These are phyloP conservation scores for Nomada ferruginata DNA, from an alignment of 2,888 invertebrate genomes.

Conservation along the genomic window DNA sequence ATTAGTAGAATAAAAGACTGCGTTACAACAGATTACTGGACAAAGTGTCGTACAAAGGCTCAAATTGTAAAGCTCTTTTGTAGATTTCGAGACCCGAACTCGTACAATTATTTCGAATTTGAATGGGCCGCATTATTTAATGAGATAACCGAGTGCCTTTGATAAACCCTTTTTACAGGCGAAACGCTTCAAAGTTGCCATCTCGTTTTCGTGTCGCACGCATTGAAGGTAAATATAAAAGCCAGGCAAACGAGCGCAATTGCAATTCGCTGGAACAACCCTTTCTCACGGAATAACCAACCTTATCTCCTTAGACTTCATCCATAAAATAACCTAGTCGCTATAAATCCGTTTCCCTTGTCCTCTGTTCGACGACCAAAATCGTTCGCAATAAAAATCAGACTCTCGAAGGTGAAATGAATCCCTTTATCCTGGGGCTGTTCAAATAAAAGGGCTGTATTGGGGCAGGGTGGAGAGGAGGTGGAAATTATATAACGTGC, in stretches of 20 bases:
- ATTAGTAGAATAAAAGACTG: no score
- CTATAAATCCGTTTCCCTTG: neutral
- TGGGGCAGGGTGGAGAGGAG: neutral
- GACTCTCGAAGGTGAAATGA: neutral
- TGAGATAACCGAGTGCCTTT: neutral
- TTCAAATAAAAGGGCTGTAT: conserved; percentile 6
- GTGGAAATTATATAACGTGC: conserved; percentile 56
- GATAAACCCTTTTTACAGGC: neutral
- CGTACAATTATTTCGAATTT: no score
- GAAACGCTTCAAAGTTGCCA: neutral
- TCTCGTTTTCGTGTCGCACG: neutral
- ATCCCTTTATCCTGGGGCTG: neutral
- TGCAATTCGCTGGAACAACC: no score
- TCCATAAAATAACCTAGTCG: neutral
- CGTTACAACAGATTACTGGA: no score
- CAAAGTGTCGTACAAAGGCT: no score
- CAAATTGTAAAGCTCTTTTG: no score
- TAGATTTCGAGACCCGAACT: no score
- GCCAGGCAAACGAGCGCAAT: conserved; percentile 5
- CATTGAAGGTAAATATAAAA: neutral
- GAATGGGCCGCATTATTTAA: neutral
- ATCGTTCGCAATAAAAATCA: neutral
- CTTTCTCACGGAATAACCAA: neutral
- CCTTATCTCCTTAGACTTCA: neutral
- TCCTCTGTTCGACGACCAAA: neutral